Base-by-base conservation (phyloP, 2,888 invertebrate species). In the Myopa testacea region DNA sequence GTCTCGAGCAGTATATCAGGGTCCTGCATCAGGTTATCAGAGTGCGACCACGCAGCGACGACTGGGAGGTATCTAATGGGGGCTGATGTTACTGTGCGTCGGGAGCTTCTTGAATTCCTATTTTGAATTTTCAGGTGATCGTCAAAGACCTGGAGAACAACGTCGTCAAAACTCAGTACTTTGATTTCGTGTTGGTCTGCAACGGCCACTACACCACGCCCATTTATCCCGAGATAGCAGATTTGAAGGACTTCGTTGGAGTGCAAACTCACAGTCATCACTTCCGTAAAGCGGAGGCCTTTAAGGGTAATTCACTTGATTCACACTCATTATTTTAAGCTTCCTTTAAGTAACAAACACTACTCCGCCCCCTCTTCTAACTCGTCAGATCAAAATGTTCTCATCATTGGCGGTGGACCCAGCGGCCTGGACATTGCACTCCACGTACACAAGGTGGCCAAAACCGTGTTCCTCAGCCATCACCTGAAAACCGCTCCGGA, bases 121-220 rank as follows among this genome's bases (percentile, higher is more conserved):
- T 8, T 68, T 1, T n/a, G 19, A n/a, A 37, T n/a, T 55, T 50
- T 7, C 62, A 87, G 87, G 85, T 88, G 60, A 84, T 86, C 75
- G 86, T 86, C 34, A 85, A 83, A 83, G 85, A 88, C 81, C 83
- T 86, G 74, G 80, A 79, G 55, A 83, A 80, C 73, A 80, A 87
- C 73, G 83, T 77, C 37, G 82, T 84, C 62, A 91, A 84, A 89
- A 93, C 86, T 86, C 93, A 91, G 74, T 91, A 91, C 67, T 96
- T 93, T 87, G 95, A 96, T 87, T 93, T 93, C 76, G 91, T 96
- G 38, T 93, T 96, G 86, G 92, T 96, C 1, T 96, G 96, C 88
- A 96, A 95, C 86, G 96, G 96, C 0, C 96, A 96, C 87, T 96
- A 95, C 88, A 93, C 94, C 80, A 93, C 94, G 8, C 96, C 96